Evolutionary conservation across 2,888 invertebrate species (phyloP).

Genomic region (Synergus umbraculus): DNA sequence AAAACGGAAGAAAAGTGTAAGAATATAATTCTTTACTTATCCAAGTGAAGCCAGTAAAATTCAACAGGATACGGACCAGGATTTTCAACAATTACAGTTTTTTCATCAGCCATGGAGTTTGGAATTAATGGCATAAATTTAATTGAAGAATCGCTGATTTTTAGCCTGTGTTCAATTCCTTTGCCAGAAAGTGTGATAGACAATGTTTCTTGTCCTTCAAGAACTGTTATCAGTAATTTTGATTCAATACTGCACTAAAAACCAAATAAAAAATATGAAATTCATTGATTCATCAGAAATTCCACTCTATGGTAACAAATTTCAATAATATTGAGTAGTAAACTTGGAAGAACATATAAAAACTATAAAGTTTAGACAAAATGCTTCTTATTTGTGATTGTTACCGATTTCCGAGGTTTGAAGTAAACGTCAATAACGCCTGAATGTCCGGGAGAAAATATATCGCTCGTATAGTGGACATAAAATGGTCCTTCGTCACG

Average conservation of each 20-base stretch:
- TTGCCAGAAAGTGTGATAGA: constrained; percentile 79
- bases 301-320: neutral
- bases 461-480: constrained; percentile 71
- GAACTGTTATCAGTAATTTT: constrained; percentile 74
- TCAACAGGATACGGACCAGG: constrained; percentile 83
- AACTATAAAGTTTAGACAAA: neutral
- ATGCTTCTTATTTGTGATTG: constrained; percentile 19
- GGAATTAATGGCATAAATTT: constrained; percentile 83
- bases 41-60: constrained; percentile 84
- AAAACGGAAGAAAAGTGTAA: neutral
- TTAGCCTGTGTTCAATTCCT: constrained; percentile 80
- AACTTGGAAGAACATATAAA: neutral
- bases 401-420: constrained; percentile 78
- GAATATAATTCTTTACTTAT: constrained; percentile 78
- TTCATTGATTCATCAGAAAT: neutral
- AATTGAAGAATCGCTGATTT: constrained; percentile 78
- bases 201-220: constrained; percentile 79
- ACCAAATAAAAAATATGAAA: neutral
- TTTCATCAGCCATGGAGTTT: constrained; percentile 80
- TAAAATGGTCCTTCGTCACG: constrained; percentile 56
- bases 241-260: constrained; percentile 72
- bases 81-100: constrained; percentile 82
- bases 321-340: neutral
- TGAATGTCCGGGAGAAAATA: constrained; percentile 78
- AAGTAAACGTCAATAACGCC: constrained; percentile 80